Evolutionary conservation across 2,888 invertebrate species (phyloP).

Genomic region (Aphidius colemani): DNA sequence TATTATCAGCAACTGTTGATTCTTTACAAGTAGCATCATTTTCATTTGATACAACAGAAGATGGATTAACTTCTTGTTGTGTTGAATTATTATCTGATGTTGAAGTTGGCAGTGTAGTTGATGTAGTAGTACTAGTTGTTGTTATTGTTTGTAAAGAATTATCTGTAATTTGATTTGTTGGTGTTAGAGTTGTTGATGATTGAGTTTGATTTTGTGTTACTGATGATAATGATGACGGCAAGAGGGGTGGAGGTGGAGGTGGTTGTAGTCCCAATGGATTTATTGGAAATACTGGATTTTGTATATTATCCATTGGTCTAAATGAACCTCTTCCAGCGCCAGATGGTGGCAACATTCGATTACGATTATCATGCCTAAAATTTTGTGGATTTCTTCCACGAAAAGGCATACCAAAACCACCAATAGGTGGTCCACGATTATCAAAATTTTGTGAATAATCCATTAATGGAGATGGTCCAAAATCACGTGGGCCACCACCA

Average conservation of each 20-base stretch:
- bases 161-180: background rate
- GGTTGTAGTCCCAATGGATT: conserved; percentile 25
- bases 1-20: background rate
- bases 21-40: background rate
- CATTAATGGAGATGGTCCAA: conserved; percentile 40
- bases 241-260: conserved; percentile 35
- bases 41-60: background rate
- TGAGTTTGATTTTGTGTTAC: background rate
- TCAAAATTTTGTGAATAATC: conserved; percentile 52
- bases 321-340: conserved; percentile 35
- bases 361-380: conserved; percentile 44
- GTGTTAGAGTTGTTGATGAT: background rate
- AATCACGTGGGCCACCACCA: conserved; percentile 47
- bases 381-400: conserved; percentile 50
- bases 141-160: conserved; percentile 33
- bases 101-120: conserved; percentile 28
- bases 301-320: conserved; percentile 8
- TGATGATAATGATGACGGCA: conserved; percentile 27
- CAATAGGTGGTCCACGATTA: conserved; percentile 42
- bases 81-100: conserved; percentile 1
- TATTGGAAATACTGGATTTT: conserved; percentile 9
- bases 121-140: conserved; percentile 26
- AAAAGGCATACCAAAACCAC: conserved; percentile 38
- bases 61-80: no score
- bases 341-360: conserved; percentile 30